Evolutionary conservation across 2,797 vertebrate species (phyloP).

Genomic region (Fundulus diaphanus): DNA sequence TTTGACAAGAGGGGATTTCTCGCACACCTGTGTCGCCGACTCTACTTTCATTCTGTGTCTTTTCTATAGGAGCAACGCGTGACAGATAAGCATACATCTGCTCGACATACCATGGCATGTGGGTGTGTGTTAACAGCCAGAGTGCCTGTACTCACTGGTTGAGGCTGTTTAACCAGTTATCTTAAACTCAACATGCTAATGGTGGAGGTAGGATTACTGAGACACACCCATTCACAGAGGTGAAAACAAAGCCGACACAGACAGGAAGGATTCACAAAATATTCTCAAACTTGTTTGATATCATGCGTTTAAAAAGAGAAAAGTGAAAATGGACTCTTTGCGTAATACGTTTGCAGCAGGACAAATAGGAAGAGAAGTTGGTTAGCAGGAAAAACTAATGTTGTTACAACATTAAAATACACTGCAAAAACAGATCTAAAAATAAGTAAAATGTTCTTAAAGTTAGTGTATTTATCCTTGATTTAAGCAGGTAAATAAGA

Average conservation of each 20-base stretch:
- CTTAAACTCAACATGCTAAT: constrained; percentile 82
- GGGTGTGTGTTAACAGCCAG: constrained; percentile 54
- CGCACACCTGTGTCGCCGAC: constrained; percentile 40
- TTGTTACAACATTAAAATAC: not conserved
- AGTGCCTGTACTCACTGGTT: constrained; percentile 76
- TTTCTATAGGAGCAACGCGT: constrained; percentile 5
- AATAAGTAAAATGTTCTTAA: no score
- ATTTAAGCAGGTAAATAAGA: no score
- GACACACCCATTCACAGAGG: constrained; percentile 82
- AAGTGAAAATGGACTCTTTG: not conserved
- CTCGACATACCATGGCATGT: constrained; percentile 57
- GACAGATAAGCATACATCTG: constrained; percentile 37
- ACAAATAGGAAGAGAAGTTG: constrained; percentile 9
- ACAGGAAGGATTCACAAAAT: constrained; percentile 59
- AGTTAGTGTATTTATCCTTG: no score
- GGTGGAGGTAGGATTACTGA: constrained; percentile 94
- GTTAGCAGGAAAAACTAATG: not conserved
- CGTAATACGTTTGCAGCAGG: not conserved
- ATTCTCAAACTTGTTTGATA: constrained; percentile 29
- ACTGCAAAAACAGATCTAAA: no score
- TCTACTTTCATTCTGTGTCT: constrained; percentile 15
- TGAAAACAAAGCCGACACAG: constrained; percentile 67
- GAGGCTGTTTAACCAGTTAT: constrained; percentile 90
- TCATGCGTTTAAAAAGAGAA: constrained; percentile 25
- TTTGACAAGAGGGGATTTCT: constrained; percentile 16